Evolutionary conservation across 2,888 invertebrate genomes (phyloP), one percentile per base, ranked within the genome.

Genomic region (Sarcophaga caerulescens): DNA sequence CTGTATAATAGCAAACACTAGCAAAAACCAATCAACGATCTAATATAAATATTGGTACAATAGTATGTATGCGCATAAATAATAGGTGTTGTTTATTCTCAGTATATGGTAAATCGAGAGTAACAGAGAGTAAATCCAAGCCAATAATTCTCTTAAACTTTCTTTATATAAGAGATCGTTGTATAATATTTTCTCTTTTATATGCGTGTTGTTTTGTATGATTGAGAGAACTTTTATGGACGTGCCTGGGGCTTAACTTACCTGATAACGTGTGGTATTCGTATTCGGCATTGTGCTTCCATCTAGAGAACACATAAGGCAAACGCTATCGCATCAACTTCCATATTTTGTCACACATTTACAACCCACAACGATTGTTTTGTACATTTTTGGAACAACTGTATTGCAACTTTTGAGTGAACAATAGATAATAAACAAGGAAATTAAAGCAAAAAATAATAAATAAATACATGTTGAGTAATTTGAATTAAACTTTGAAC

Each of bases 251-350:
- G 47, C 45, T 80, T 57, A 21, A n/a, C 57, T 70, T 69, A 60
- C 68, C 81, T 77, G 45, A 75, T 66, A 84, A 74, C 74, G 75
- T 87, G 78, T 78, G 71, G 25, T 71, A 78, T 68, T 90, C 90
- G 90, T 93, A 92, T 91, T 93, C 91, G 90, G 90, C 91, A 92
- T 90, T 92, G 91, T 91, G 91, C 91, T 92, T 92, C 93, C 92
- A 92, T 91, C 92, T 92, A 91, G 91, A 92, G 91, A 92, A 91
- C 92, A 92, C 90, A 91, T 90, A 89, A 90, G 89, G 66, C 79
- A 85, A 81, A 84, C 81, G 68, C 79, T 85, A 71, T 71, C 80
- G 86, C 87, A 80, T 70, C 62, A 75, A 84, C 78, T 81, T 81
- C 70, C 69, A 78, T 75, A 80, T 80, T 70, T 44, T 66, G 65